phyloP scores from a whole-genome alignment of 53 echinoderm and acorn worm species.

The Patiria pectinifera region DNA sequence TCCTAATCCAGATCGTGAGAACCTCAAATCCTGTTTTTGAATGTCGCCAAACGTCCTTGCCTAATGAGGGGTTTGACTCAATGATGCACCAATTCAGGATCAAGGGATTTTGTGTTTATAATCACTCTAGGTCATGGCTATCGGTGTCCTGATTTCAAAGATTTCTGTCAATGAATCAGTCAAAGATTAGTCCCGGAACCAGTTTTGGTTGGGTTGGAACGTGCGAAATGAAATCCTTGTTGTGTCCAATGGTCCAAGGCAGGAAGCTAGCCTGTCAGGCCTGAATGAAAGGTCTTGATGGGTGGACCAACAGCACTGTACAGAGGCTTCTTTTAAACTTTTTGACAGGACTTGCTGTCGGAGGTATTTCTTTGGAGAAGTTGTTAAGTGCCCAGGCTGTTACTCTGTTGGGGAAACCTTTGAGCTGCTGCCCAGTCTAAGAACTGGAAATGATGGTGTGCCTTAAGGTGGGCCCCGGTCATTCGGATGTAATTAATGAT shows the following conservation, averaged over 20 bases:
- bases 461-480: background rate
- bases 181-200: background rate
- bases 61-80: too few species aligned
- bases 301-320: conserved; percentile 3
- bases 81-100: too few species aligned
- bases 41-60: too few species aligned
- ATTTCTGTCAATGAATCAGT: background rate
- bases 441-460: background rate
- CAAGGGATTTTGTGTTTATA: too few species aligned
- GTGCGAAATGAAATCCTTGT: background rate
- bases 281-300: background rate
- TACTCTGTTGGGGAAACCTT: background rate
- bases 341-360: background rate
- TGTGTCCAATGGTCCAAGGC: background rate
- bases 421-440: background rate
- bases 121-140: background rate
- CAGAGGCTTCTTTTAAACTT: background rate
- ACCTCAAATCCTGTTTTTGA: too few species aligned
- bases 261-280: background rate
- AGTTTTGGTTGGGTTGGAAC: background rate
- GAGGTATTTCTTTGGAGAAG: background rate
- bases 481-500: background rate
- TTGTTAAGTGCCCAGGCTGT: background rate
- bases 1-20: too few species aligned
- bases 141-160: background rate